phyloP scores from a whole-genome alignment of 1,140 invertebrate genomes.

The Drosophila pachea region DNA sequence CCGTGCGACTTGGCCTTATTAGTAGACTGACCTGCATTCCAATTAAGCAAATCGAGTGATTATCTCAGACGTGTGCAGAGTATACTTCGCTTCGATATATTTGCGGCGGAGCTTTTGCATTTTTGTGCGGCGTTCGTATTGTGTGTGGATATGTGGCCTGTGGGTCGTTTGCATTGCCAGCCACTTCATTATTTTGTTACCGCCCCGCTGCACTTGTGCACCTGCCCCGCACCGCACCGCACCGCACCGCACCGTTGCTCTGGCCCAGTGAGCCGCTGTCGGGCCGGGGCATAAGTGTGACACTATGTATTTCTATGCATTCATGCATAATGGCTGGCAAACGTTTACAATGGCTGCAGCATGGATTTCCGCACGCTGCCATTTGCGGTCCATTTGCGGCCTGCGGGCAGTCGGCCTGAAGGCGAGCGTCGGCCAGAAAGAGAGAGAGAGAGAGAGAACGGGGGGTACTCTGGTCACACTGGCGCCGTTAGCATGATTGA shows the following conservation, averaged over 20 bases:
- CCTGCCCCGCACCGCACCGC: too few species aligned
- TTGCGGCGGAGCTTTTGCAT: conserved; percentile 8
- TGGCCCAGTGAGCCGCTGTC: too few species aligned
- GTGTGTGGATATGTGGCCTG: conserved; percentile 22
- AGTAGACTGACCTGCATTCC: too few species aligned
- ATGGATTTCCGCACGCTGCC: conserved; percentile 71
- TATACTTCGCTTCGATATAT: conserved; percentile 15
- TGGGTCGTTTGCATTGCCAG: conserved; percentile 52
- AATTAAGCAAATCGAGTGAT: not conserved
- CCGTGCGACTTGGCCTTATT: too few species aligned
- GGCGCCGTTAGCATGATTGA: conserved; percentile 72
- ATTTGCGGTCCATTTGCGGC: conserved; percentile 73
- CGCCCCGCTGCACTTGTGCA: conserved; percentile 16
- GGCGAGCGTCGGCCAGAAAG: not conserved
- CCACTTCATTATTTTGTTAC: conserved; percentile 72
- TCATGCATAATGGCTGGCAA: conserved; percentile 73
- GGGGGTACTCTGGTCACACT: conserved; percentile 37
- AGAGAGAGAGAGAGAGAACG: too few species aligned
- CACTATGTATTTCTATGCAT: conserved; percentile 64
- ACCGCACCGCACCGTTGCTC: too few species aligned
- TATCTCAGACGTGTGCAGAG: conserved; percentile 11
- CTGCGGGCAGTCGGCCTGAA: conserved; percentile 15
- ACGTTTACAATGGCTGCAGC: conserved; percentile 72
- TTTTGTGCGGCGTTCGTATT: conserved; percentile 31
- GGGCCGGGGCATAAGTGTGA: conserved; percentile 21